These are phyloP conservation scores for Xylocopa sonorina DNA, from an alignment of 1,140 invertebrate genomes.

Conservation along the genomic window DNA sequence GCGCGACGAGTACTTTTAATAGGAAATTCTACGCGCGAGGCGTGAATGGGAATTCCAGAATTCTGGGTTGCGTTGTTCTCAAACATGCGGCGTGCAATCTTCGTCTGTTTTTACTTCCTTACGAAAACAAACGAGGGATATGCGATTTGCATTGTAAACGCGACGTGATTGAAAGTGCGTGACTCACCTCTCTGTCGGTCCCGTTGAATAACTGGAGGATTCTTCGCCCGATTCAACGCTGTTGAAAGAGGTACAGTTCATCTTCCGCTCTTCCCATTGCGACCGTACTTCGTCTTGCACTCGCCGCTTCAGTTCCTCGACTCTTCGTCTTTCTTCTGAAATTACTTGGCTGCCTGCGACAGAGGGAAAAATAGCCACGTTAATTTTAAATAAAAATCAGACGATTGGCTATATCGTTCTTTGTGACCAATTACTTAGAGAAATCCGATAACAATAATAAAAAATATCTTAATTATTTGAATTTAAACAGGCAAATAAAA, in stretches of 20 bases:
- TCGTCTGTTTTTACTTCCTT: background rate
- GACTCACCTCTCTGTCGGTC: slow-evolving; percentile 85
- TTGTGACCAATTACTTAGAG: no score
- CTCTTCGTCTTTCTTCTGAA: slow-evolving; percentile 93
- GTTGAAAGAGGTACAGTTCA: slow-evolving; percentile 87
- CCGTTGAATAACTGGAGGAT: slow-evolving; percentile 85
- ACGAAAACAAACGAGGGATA: background rate
- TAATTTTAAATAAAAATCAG: background rate
- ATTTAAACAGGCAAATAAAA: no score
- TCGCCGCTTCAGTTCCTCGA: slow-evolving; percentile 91
- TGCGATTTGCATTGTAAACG: background rate
- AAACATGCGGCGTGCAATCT: background rate
- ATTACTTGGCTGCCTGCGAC: slow-evolving; percentile 92
- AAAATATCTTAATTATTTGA: no score
- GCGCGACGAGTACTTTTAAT: background rate
- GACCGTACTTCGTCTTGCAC: slow-evolving; percentile 94
- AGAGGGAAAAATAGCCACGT: slow-evolving; percentile 22
- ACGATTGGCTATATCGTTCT: background rate
- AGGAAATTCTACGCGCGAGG: background rate
- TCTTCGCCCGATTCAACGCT: slow-evolving; percentile 86
- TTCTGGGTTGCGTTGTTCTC: no score
- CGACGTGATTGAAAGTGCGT: background rate
- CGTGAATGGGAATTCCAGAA: background rate
- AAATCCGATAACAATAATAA: no score
- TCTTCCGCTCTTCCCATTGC: slow-evolving; percentile 90